phyloP scores from a whole-genome alignment of 1,140 invertebrate species.

The Aphelenchoides fujianensis region DNA sequence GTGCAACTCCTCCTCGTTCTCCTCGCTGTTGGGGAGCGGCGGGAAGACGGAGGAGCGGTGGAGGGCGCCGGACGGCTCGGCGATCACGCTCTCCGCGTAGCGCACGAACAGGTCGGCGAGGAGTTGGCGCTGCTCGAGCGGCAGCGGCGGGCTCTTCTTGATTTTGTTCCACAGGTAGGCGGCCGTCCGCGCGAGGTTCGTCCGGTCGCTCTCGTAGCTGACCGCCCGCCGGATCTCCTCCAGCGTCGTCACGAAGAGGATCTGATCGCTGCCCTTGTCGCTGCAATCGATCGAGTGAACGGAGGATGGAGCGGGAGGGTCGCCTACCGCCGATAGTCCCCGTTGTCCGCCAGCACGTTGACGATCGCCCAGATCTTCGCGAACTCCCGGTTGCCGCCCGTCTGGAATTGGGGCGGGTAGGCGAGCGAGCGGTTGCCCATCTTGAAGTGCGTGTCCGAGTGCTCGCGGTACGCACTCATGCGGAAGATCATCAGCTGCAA shows the following conservation, averaged over 20 bases:
- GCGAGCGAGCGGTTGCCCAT: not conserved
- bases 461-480: not conserved
- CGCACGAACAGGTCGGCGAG: not conserved
- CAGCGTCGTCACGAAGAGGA: not conserved
- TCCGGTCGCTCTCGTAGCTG: not conserved
- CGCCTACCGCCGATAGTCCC: not conserved
- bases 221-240: constrained; percentile 2
- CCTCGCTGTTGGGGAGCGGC: not conserved
- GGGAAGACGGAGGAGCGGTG: not conserved
- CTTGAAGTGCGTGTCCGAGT: not conserved
- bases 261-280: constrained; percentile 2
- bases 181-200: not conserved
- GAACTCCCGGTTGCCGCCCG: not conserved
- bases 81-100: not conserved
- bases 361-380: not conserved
- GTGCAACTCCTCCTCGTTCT: not conserved
- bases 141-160: not conserved
- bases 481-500: constrained; percentile 13
- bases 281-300: not conserved
- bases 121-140: not conserved
- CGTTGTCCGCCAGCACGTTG: not conserved
- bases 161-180: not conserved
- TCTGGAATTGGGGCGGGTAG: constrained; percentile 1
- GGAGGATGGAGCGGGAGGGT: not conserved
- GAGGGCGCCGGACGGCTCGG: not conserved